Conservation (phyloP, 2,113 vertebrate genomes). For the Zosterops lateralis region DNA sequence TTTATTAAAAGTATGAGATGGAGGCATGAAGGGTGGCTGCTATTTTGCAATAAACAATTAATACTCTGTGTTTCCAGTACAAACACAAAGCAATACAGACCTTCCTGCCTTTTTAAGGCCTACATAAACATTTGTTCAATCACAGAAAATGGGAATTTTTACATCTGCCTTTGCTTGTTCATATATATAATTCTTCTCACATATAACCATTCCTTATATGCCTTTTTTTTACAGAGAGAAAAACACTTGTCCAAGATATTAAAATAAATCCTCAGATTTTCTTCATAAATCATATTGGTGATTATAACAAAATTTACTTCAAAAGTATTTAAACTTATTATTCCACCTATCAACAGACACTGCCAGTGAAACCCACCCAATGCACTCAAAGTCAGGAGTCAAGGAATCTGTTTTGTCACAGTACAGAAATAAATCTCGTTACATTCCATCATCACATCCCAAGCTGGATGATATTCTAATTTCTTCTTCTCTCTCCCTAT, state of each 20-base stretch:
- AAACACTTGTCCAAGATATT: background rate
- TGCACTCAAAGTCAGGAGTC: background rate
- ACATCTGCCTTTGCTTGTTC: background rate
- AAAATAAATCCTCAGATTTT: background rate
- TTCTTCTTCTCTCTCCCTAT: background rate
- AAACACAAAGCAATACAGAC: background rate
- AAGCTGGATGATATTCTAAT: background rate
- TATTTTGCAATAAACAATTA: background rate
- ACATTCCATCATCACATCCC: background rate
- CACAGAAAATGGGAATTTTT: background rate
- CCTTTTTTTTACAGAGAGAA: background rate
- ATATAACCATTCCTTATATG: background rate
- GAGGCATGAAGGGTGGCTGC: background rate
- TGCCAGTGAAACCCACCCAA: background rate
- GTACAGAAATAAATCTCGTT: background rate
- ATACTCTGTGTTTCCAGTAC: background rate
- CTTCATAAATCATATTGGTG: background rate
- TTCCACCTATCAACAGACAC: background rate
- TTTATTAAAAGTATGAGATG: constrained; percentile 12
- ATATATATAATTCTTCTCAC: background rate
- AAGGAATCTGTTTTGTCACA: background rate
- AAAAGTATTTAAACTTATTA: background rate
- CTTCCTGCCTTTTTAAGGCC: background rate
- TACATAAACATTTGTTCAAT: background rate
- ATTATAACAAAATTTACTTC: background rate